Evolutionary conservation across 2,888 invertebrate genomes (phyloP).

Genomic region (Eueremaeus valkanovi): DNA sequence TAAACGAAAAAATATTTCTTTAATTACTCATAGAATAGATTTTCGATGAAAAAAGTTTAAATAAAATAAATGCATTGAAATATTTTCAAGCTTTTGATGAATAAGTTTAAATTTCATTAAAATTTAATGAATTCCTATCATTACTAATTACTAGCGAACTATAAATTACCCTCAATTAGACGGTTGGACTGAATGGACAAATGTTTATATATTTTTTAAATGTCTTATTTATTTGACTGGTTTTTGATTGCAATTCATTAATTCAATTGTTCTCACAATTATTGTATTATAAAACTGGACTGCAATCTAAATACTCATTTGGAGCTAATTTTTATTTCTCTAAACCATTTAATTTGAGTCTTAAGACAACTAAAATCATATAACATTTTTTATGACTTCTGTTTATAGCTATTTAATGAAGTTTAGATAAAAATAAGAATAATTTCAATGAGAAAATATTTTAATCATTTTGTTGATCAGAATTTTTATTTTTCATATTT

Average conservation of each 20-base stretch:
- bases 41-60: neutral
- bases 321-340: no score
- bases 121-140: neutral
- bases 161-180: neutral
- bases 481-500: no score
- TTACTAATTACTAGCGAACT: neutral
- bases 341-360: no score
- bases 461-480: neutral
- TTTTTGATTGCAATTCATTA: neutral
- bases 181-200: neutral
- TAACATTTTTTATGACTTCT: neutral
- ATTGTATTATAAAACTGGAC: neutral
- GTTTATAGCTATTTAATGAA: neutral
- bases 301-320: no score
- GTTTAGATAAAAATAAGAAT: neutral
- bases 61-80: neutral
- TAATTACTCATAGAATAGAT: neutral
- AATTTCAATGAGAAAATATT: neutral
- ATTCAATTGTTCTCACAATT: constrained; percentile 11
- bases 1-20: neutral
- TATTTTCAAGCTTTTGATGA: no score
- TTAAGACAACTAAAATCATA: neutral
- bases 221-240: neutral
- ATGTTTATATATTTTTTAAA: neutral
- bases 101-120: neutral